Percentiles rank a stretch among this genome's conserved stretches.
Conservation (phyloP, 37 sponge, comb jelly and placozoan species). For the Tethya wilhelma region DNA sequence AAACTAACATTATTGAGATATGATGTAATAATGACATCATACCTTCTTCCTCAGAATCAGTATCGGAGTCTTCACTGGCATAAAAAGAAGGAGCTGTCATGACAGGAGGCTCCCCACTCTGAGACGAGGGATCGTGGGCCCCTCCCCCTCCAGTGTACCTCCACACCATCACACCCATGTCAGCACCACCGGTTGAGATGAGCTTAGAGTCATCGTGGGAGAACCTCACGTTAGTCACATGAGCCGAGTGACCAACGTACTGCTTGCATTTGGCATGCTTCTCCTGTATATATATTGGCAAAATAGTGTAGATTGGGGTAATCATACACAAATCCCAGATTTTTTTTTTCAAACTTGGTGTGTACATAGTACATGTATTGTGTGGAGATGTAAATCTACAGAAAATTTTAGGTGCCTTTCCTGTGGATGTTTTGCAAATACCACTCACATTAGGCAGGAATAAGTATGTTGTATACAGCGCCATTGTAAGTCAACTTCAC, state of each 20-base stretch:
- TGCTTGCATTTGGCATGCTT: slow-evolving; percentile 94
- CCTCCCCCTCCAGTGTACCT: slow-evolving; percentile 24
- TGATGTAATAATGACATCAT: too few species aligned
- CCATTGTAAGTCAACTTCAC: too few species aligned
- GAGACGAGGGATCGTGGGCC: neutral
- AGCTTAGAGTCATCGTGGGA: slow-evolving; percentile 70
- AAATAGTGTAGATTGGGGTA: too few species aligned
- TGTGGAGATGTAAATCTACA: neutral
- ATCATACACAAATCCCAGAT: too few species aligned
- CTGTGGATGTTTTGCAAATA: too few species aligned
- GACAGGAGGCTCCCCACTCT: neutral
- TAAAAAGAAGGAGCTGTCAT: neutral
- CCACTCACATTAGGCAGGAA: too few species aligned
- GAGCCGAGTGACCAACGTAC: slow-evolving; percentile 97
- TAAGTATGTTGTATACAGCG: too few species aligned
- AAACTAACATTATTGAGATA: too few species aligned
- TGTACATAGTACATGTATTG: too few species aligned
- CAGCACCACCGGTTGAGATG: slow-evolving; percentile 92
- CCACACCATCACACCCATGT: slow-evolving; percentile 94
- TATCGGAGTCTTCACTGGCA: slow-evolving; percentile 85
- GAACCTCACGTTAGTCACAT: slow-evolving; percentile 97
- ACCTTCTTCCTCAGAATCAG: slow-evolving; percentile 92
- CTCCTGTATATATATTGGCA: slow-evolving; percentile 55
- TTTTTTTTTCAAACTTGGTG: too few species aligned
- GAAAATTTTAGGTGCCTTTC: neutral